Conservation (phyloP, 1,140 invertebrate species). For the Zaprionus camerounensis region DNA sequence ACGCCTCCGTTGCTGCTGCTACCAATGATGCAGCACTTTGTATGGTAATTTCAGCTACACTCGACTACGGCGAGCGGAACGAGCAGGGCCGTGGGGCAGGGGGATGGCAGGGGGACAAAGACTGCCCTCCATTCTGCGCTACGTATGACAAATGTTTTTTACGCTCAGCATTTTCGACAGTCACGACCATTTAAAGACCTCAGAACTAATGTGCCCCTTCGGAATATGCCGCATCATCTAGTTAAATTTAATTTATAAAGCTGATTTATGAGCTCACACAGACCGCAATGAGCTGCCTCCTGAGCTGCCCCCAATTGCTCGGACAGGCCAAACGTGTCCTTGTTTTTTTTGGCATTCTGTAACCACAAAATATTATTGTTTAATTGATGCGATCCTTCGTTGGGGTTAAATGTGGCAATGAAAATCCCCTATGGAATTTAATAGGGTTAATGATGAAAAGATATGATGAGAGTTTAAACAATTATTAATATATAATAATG, state of each 20-base stretch:
- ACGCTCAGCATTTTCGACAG: constrained; percentile 56
- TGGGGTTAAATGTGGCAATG: neutral
- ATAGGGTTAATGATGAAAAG: neutral
- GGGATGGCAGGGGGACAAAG: neutral
- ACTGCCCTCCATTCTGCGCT: constrained; percentile 24
- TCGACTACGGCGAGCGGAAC: neutral
- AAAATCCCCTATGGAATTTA: neutral
- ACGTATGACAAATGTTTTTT: constrained; percentile 71
- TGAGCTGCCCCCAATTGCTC: neutral
- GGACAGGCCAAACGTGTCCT: constrained; percentile 8
- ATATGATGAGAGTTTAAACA: neutral
- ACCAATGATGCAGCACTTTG: constrained; percentile 66
- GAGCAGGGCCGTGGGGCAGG: neutral
- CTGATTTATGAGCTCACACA: constrained; percentile 38
- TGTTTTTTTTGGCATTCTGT: neutral
- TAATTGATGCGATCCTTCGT: neutral
- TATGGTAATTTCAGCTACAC: constrained; percentile 63
- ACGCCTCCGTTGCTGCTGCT: constrained; percentile 37
- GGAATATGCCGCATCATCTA: constrained; percentile 62
- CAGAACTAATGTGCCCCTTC: constrained; percentile 41
- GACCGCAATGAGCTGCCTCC: neutral
- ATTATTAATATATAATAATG: neutral
- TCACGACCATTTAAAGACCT: constrained; percentile 73
- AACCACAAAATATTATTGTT: neutral
- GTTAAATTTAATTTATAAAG: constrained; percentile 38